Base-by-base conservation (phyloP, 2,888 invertebrate species). In the Ophion ellenae region DNA sequence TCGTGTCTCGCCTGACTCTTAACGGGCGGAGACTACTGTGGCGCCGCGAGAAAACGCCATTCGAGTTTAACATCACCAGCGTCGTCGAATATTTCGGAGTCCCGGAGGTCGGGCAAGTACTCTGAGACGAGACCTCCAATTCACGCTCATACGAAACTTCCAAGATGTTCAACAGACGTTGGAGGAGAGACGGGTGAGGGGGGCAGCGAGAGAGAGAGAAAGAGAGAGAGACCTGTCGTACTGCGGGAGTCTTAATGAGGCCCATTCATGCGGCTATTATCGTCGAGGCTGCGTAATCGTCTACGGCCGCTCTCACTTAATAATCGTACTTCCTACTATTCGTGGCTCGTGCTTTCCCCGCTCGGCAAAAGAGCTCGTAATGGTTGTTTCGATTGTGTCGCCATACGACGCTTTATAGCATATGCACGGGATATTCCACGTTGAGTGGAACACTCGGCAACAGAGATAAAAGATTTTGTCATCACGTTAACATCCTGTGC, bases 201-300 rank as follows among this genome's bases (percentile, higher is more conserved):
- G 7, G 11, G 14, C 5, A 5, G n/a, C 57, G 1, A 17, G 14
- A 17, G 57, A 40, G 47, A 57, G 36, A 32, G 64, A 47, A 66
- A 53, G 79, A 61, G 66, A 64, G 28, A n/a, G 47, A 84, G 80
- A 59, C 4, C 70, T 80, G 79, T 80, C 73, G 83, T 78, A 67
- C 89, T 88, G 89, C 86, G 89, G 88, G 89, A 89, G 91, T 90
- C 92, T 92, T 93, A 93, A 93, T 91, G 93, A 93, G 92, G 93
- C 91, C 93, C 92, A 93, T 93, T 93, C 93, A 93, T 90, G 89
- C 89, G 90, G 90, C 92, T 91, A 93, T 93, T 93, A 93, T 92
- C 91, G 91, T 89, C 88, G 90, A 90, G 89, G 91, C 90, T 91
- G 88, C 91, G 91, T 92, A 92, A 93, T 93, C 92, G 92, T 91